Evolutionary conservation across 2,797 vertebrate genomes (phyloP).

Genomic region (Eurystomus glaucurus): DNA sequence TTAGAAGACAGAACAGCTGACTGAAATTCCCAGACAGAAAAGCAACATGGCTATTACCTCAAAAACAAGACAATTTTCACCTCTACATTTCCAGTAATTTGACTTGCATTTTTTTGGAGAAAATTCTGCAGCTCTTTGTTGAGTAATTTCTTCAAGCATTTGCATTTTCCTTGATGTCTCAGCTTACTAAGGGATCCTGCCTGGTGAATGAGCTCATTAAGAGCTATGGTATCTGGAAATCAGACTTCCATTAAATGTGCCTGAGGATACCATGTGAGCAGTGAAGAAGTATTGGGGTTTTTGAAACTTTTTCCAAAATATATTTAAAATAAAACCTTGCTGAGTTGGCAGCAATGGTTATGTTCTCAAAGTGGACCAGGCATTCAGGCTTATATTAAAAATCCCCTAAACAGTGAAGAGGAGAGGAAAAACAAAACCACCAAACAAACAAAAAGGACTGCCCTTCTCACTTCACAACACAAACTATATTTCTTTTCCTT

Average conservation of each 20-base stretch:
- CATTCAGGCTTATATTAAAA: neutral
- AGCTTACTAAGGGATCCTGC: neutral
- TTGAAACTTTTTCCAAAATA: neutral
- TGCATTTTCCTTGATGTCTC: neutral
- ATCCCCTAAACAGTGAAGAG: neutral
- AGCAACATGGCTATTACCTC: neutral
- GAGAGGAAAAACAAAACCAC: neutral
- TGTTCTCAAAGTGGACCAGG: neutral
- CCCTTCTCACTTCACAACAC: neutral
- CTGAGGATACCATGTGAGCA: neutral
- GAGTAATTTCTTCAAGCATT: neutral
- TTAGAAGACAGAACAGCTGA: neutral
- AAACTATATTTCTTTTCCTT: neutral
- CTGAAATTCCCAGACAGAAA: neutral
- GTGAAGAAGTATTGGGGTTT: neutral
- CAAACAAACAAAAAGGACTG: rapidly evolving
- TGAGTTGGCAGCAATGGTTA: neutral
- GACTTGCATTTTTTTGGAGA: neutral
- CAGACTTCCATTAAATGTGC: neutral
- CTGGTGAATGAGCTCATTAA: neutral
- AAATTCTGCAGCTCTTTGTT: neutral
- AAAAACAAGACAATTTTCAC: neutral
- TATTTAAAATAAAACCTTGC: rapidly evolving
- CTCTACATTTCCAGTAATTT: neutral
- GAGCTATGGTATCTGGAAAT: neutral